A percentile compares a stretch with the other conserved stretches of the same genome.
Evolutionary conservation across 2,113 vertebrate species (phyloP).

Genomic region (Felis chaus): DNA sequence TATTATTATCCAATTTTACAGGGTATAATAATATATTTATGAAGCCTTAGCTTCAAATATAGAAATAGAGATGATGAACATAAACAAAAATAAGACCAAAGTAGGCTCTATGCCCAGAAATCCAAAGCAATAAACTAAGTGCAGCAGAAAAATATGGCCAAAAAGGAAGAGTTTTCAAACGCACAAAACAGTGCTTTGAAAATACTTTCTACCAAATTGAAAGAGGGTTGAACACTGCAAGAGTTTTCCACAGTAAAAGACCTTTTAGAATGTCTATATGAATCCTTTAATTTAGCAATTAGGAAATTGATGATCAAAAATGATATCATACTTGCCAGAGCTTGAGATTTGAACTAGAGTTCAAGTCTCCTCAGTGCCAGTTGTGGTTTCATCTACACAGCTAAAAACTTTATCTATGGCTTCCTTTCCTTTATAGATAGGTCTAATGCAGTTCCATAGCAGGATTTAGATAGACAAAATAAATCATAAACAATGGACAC

Average conservation of each 20-base stretch:
- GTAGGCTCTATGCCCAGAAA: constrained; percentile 70
- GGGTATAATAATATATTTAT: constrained; percentile 69
- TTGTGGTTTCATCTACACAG: not conserved
- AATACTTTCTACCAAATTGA: not conserved
- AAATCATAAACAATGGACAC: not conserved
- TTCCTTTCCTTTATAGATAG: not conserved
- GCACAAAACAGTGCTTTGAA: not conserved
- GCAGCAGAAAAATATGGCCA: constrained; percentile 27
- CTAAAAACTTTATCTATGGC: not conserved
- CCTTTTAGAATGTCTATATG: not conserved
- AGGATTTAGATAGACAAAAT: not conserved
- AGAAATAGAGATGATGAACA: constrained; percentile 62
- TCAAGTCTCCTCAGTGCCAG: not conserved
- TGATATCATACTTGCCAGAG: not conserved
- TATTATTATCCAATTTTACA: constrained; percentile 67
- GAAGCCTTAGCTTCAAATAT: constrained; percentile 63
- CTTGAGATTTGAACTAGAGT: not conserved
- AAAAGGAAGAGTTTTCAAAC: constrained; percentile 24
- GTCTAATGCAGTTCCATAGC: not conserved
- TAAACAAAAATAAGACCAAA: constrained; percentile 73
- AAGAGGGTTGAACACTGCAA: not conserved
- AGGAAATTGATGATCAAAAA: not conserved
- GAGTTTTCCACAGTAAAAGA: not conserved
- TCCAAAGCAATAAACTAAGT: constrained; percentile 57
- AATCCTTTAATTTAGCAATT: not conserved